A percentile compares a stretch with the other conserved stretches of the same genome.
These are phyloP conservation scores for Smithornis capensis DNA, from an alignment of 2,113 vertebrate species.

Conservation along the genomic window DNA sequence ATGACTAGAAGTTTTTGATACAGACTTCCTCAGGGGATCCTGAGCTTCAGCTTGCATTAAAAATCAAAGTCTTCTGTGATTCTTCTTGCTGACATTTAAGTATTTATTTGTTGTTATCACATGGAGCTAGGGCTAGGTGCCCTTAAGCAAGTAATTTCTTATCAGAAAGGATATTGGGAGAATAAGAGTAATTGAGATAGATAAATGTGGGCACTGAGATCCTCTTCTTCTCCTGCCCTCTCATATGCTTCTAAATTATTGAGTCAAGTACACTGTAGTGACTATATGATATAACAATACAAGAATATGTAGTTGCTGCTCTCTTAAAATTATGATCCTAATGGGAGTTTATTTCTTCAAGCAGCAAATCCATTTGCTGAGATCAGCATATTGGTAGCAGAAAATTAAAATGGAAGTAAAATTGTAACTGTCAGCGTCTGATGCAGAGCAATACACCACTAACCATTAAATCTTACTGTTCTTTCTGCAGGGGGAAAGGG, in stretches of 20 bases:
- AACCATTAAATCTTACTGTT: neutral
- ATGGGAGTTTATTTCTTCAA: conserved; percentile 3
- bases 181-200: neutral
- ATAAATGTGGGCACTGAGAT: neutral
- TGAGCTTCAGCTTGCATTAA: neutral
- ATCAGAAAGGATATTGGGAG: neutral
- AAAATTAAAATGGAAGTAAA: neutral
- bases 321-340: neutral
- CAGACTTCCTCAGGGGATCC: neutral
- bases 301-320: neutral
- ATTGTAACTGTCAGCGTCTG: neutral
- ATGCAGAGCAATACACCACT: neutral
- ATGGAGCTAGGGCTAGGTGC: neutral
- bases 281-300: neutral
- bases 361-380: neutral
- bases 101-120: neutral
- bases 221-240: neutral
- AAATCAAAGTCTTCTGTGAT: neutral
- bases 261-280: neutral
- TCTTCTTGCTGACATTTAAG: neutral
- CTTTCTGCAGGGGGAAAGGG: neutral
- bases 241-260: neutral
- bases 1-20: neutral
- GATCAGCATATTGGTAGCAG: neutral
- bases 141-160: neutral